A percentile compares a stretch with the other conserved stretches of the same genome.
Evolutionary conservation across 2,888 invertebrate species (phyloP).

Genomic region (Microplitis manilae): DNA sequence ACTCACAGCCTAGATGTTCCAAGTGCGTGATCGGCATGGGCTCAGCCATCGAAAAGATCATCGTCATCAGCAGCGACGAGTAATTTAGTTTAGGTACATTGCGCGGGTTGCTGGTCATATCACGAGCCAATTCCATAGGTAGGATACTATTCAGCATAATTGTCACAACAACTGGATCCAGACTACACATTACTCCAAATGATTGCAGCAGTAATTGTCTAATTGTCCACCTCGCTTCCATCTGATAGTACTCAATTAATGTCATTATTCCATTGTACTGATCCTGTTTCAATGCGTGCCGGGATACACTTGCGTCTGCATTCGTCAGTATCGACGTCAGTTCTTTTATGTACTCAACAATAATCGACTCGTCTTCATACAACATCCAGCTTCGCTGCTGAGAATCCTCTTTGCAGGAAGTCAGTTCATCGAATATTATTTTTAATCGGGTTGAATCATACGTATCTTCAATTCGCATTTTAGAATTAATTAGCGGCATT

Average conservation of each 20-base stretch:
- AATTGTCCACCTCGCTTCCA: constrained; percentile 92
- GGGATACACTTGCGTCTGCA: constrained; percentile 91
- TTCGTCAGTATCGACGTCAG: constrained; percentile 90
- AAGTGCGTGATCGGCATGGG: constrained; percentile 90
- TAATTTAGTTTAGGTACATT: constrained; percentile 87
- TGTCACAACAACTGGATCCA: constrained; percentile 86
- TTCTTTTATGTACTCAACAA: constrained; percentile 87
- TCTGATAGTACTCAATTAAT: constrained; percentile 94
- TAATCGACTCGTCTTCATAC: constrained; percentile 93
- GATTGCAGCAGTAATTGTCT: constrained; percentile 87
- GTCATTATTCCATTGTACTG: constrained; percentile 88
- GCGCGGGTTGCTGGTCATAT: constrained; percentile 85
- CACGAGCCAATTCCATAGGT: constrained; percentile 90
- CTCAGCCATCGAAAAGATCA: constrained; percentile 93
- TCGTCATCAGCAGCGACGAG: constrained; percentile 86
- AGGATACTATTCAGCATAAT: constrained; percentile 90
- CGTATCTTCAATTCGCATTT: constrained; percentile 84
- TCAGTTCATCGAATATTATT: constrained; percentile 87
- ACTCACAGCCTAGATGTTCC: constrained; percentile 88
- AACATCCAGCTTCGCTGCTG: constrained; percentile 97
- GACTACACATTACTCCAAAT: constrained; percentile 89
- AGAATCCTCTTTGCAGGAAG: constrained; percentile 93
- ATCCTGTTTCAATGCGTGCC: constrained; percentile 87
- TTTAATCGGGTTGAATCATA: constrained; percentile 88
- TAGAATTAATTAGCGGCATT: constrained; percentile 76